Conservation (phyloP, 1,140 invertebrate genomes). For the Hypothenemus hampei region DNA sequence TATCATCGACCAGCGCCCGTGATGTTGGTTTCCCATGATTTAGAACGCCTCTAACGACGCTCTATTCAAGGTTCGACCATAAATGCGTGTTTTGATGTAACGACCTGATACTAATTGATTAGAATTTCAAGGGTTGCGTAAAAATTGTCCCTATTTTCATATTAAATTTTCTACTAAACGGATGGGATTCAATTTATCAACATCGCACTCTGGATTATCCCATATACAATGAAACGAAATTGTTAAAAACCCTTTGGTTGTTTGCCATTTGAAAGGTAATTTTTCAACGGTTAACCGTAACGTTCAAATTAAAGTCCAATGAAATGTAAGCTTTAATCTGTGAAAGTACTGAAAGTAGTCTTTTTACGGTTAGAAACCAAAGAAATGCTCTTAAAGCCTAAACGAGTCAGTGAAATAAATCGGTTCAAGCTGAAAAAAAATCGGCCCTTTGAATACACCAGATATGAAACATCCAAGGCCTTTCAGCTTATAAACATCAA, state of each 20-base stretch:
- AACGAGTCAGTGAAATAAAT: conserved; percentile 12
- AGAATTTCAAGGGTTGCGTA: no score
- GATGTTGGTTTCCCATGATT: no score
- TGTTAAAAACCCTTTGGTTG: neutral
- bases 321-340: neutral
- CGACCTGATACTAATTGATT: no score
- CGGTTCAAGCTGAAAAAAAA: conserved; percentile 1
- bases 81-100: no score
- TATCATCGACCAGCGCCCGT: no score
- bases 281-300: no score
- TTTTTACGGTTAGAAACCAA: neutral
- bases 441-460: conserved; percentile 1
- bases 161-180: no score
- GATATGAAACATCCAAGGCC: neutral
- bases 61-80: no score
- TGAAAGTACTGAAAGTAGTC: neutral
- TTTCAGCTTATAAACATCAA: conserved; percentile 3
- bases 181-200: no score
- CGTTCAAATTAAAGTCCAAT: neutral
- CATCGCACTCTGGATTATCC: no score
- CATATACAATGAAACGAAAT: neutral
- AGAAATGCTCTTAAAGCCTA: neutral
- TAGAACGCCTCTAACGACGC: no score
- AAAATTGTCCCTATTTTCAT: no score
- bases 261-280: neutral